Base-by-base conservation (phyloP, 2,888 invertebrate genomes). In the Lepidonotus clava region DNA sequence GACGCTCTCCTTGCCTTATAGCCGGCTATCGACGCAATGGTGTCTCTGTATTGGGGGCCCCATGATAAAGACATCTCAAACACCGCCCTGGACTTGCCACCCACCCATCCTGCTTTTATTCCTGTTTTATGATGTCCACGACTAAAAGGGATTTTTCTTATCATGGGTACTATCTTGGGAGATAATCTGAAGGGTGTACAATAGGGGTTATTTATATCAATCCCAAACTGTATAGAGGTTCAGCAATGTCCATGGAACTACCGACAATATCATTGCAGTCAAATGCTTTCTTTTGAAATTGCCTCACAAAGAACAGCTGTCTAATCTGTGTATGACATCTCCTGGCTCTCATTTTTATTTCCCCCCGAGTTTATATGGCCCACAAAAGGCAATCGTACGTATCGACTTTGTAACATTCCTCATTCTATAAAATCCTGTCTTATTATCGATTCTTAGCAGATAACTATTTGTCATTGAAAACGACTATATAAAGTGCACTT, bases 21-120 rank as follows among this genome's bases (percentile, higher is more conserved):
- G 46, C 6, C 24, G 24, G 5, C 61, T 61, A 61, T 61, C 28
- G 61, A 61, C 61, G 61, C 53, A n/a, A n/a, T n/a, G n/a, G 18
- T 46, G 46, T 46, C 8, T 6, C 46, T 18, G 46, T 46, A 18
- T 46, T 6, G 46, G 46, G 46, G 6, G 46, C 18, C n/a, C n/a
- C 56, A 56, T 56, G 56, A 56, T 56, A 56, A 56, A 56, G 56
- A 56, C 56, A 56, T n/a, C n/a, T 56, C 56, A 56, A n/a, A 4
- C 8, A 46, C 46, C 4, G 14, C 4, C 56, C n/a, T 56, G 56
- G 56, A 56, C 56, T 56, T 56, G 56, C 56, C 56, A 18, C 5
- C 56, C 4, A n/a, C n/a, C 8, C 56, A 11, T 46, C 46, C 46
- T 46, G 46, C 8, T 11, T 46, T 46, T 56, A 21, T 14, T 56